These are phyloP conservation scores for Umimayanthus chanpuru DNA, from an alignment of 92 coral and sea anemone genomes.

Conservation along the genomic window DNA sequence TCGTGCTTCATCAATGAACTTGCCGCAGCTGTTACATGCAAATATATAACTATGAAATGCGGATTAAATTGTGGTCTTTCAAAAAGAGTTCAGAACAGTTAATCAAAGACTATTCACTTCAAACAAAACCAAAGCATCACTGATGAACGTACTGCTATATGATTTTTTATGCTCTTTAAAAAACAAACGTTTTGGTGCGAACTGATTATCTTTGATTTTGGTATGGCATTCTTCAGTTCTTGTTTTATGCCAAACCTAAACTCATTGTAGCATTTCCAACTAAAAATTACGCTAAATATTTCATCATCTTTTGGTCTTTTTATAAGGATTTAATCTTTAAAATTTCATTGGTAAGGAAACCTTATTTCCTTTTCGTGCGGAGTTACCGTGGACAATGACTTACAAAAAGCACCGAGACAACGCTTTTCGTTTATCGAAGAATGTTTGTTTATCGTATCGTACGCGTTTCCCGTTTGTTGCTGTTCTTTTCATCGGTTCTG, in stretches of 20 bases:
- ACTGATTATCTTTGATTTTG: neutral
- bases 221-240: neutral
- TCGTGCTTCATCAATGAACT: neutral
- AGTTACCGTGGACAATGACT: neutral
- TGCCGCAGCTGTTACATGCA: neutral
- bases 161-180: neutral
- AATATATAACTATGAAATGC: neutral
- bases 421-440: neutral
- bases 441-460: slow-evolving; percentile 5
- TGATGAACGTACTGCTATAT: neutral
- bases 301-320: neutral
- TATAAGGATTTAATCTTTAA: neutral
- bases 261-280: neutral
- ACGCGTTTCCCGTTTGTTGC: neutral
- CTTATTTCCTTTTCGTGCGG: neutral
- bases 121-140: neutral
- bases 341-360: too few relatives aligned
- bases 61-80: neutral
- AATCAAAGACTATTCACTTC: neutral
- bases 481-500: neutral
- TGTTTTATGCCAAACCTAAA: neutral
- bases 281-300: neutral
- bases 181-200: neutral
- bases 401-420: slow-evolving; percentile 19
- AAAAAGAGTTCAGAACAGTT: neutral